These are phyloP conservation scores for Oncorhynchus nerka DNA, from an alignment of 2,113 vertebrate species.

Conservation along the genomic window DNA sequence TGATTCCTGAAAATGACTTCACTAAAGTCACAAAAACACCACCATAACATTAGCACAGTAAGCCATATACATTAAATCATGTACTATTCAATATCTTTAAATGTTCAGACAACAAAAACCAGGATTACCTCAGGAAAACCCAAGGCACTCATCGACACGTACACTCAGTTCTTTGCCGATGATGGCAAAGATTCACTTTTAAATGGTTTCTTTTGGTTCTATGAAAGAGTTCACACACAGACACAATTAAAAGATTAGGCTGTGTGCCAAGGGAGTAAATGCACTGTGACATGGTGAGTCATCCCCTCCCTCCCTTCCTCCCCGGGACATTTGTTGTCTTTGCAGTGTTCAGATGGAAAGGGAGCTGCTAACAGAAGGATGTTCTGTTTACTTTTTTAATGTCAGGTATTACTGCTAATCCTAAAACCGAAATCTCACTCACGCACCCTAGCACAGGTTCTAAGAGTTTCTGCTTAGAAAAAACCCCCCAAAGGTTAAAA, in stretches of 20 bases:
- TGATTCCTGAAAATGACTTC: neutral
- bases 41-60: neutral
- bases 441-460: slow-evolving; percentile 31
- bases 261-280: slow-evolving; percentile 54
- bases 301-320: slow-evolving; percentile 50
- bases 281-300: slow-evolving; percentile 54
- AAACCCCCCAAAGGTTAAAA: neutral
- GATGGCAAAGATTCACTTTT: slow-evolving; percentile 19
- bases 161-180: slow-evolving; percentile 4
- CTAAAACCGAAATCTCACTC: slow-evolving; percentile 22
- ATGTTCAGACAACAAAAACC: neutral
- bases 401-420: slow-evolving; percentile 38
- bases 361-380: slow-evolving; percentile 58
- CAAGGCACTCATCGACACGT: slow-evolving; percentile 10
- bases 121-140: slow-evolving; percentile 1
- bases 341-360: slow-evolving; percentile 63
- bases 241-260: slow-evolving; percentile 77
- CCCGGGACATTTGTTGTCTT: slow-evolving; percentile 65
- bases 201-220: slow-evolving; percentile 41
- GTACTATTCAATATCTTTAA: neutral
- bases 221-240: slow-evolving; percentile 63
- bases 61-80: neutral
- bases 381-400: slow-evolving; percentile 23
- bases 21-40: neutral
- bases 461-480: slow-evolving; percentile 16